Conservation (phyloP, 1,140 invertebrate genomes). For the Eriosoma lanigerum region DNA sequence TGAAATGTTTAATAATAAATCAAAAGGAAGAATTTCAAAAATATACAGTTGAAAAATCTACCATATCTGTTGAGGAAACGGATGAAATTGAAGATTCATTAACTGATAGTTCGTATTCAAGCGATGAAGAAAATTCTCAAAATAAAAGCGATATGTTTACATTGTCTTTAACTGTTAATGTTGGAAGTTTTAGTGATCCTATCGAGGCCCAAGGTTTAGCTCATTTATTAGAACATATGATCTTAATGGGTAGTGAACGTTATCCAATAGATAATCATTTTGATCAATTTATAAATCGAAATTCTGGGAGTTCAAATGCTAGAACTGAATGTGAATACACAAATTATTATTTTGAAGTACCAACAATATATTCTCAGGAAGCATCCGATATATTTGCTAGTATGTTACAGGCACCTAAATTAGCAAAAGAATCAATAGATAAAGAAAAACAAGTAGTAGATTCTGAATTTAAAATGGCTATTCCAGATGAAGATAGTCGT, state of each 20-base stretch:
- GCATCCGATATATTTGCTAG: constrained; percentile 85
- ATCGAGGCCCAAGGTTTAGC: constrained; percentile 80
- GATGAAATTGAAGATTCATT: constrained; percentile 16
- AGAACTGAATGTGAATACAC: constrained; percentile 77
- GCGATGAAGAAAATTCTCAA: constrained; percentile 12
- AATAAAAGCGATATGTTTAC: constrained; percentile 19
- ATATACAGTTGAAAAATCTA: background rate
- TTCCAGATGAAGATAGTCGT: constrained; percentile 68
- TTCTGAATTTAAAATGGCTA: constrained; percentile 80
- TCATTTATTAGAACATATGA: constrained; percentile 95
- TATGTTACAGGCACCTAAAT: constrained; percentile 85
- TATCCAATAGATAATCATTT: constrained; percentile 64
- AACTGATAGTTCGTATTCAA: background rate
- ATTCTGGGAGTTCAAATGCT: constrained; percentile 62
- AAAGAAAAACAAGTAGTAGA: constrained; percentile 90
- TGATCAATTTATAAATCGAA: constrained; percentile 60
- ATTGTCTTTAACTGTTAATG: constrained; percentile 65
- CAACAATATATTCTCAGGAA: constrained; percentile 72
- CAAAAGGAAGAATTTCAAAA: background rate
- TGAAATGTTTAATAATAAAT: constrained; percentile 32
- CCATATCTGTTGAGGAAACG: background rate
- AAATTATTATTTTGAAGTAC: constrained; percentile 84
- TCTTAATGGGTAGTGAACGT: constrained; percentile 72
- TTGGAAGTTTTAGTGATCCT: constrained; percentile 65
- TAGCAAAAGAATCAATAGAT: constrained; percentile 82